A percentile compares a stretch with the other conserved stretches of the same genome.
Evolutionary conservation across 1,140 invertebrate species (phyloP).

Genomic region (Himalopsyche phryganea): DNA sequence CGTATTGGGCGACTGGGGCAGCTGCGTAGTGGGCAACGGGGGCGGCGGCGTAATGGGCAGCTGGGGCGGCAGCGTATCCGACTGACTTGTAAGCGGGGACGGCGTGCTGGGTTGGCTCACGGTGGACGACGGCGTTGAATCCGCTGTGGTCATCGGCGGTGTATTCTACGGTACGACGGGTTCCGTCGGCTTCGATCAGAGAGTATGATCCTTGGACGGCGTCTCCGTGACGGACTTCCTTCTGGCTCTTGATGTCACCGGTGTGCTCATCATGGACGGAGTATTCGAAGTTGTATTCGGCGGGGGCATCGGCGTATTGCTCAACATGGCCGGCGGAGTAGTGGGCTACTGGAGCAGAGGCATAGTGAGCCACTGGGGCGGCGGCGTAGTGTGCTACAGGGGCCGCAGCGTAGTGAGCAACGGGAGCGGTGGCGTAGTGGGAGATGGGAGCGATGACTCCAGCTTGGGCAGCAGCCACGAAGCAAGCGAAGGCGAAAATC

Average conservation of each 20-base stretch:
- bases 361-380: conserved; percentile 31
- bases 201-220: conserved; percentile 58
- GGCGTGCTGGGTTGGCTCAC: conserved; percentile 51
- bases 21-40: conserved; percentile 36
- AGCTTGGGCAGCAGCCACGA: conserved; percentile 28
- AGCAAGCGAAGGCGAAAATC: conserved; percentile 28
- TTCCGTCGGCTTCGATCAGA: conserved; percentile 62
- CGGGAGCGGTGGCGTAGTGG: conserved; percentile 33
- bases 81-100: conserved; percentile 37
- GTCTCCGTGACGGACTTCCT: conserved; percentile 57
- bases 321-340: conserved; percentile 33
- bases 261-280: conserved; percentile 54
- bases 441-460: conserved; percentile 31
- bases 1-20: conserved; percentile 33
- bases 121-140: conserved; percentile 64
- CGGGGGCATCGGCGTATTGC: conserved; percentile 37
- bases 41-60: conserved; percentile 26
- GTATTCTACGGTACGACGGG: conserved; percentile 67
- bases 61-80: conserved; percentile 28
- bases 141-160: conserved; percentile 68
- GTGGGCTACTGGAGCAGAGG: conserved; percentile 37
- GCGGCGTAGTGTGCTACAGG: conserved; percentile 24
- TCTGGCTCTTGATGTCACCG: conserved; percentile 59
- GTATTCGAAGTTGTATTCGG: conserved; percentile 53
- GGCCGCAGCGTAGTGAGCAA: conserved; percentile 36